Evolutionary conservation across 2,113 vertebrate species (phyloP).

Genomic region (Megaptera novaeangliae): DNA sequence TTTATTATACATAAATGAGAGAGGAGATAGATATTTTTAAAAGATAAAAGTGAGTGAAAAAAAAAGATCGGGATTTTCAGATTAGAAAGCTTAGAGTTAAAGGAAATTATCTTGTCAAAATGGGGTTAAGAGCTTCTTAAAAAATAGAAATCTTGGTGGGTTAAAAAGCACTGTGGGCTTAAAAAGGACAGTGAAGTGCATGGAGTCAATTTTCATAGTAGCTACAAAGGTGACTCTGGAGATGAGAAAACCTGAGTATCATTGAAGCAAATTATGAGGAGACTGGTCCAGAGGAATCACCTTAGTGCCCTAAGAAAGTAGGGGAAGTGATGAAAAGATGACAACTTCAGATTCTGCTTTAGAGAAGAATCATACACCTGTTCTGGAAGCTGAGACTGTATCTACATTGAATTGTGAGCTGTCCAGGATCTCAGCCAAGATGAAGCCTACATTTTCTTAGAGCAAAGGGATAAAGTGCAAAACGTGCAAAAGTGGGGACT

Average conservation of each 20-base stretch:
- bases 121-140: not conserved
- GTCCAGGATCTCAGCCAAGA: not conserved
- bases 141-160: not conserved
- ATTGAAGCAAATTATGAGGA: not conserved
- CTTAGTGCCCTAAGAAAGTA: not conserved
- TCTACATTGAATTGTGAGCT: not conserved
- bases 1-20: not conserved
- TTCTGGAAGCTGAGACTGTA: not conserved
- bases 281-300: not conserved
- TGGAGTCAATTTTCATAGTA: not conserved
- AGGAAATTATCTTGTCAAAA: not conserved
- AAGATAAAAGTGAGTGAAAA: not conserved
- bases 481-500: not conserved
- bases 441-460: not conserved
- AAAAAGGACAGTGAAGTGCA: not conserved
- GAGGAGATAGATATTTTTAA: not conserved
- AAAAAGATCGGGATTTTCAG: not conserved
- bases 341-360: not conserved
- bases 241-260: not conserved
- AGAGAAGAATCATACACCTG: not conserved
- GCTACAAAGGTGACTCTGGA: not conserved
- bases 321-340: not conserved
- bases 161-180: not conserved
- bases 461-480: not conserved
- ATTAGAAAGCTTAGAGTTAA: not conserved